phyloP scores from a whole-genome alignment of 1,140 invertebrate species.

The Tribolium madens region DNA sequence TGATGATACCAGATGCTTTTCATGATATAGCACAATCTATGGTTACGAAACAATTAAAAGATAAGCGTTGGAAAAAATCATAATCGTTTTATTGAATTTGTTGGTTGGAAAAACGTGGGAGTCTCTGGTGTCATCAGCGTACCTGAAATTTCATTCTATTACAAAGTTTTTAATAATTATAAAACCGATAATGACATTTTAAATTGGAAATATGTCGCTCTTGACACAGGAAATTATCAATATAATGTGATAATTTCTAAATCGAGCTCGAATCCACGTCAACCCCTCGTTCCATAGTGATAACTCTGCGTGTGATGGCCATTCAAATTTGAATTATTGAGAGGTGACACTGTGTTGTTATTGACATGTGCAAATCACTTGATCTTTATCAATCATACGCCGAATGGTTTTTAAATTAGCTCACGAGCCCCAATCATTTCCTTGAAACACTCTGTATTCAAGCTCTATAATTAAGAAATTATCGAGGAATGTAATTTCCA shows the following conservation, averaged over 20 bases:
- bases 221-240: constrained; percentile 49
- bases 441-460: too few relatives aligned
- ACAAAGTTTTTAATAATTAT: constrained; percentile 26
- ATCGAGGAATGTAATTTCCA: too few relatives aligned
- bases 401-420: constrained; percentile 6
- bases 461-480: too few relatives aligned
- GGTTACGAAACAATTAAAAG: not conserved
- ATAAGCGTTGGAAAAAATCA: constrained; percentile 1
- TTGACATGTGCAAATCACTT: constrained; percentile 36
- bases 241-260: constrained; percentile 49
- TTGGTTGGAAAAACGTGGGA: not conserved
- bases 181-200: constrained; percentile 40
- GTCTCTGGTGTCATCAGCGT: constrained; percentile 10
- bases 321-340: constrained; percentile 44
- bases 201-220: constrained; percentile 40
- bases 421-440: not conserved
- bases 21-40: not conserved
- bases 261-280: constrained; percentile 10
- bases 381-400: constrained; percentile 28
- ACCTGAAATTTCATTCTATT: constrained; percentile 20
- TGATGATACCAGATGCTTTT: constrained; percentile 28
- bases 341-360: constrained; percentile 39
- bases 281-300: constrained; percentile 9
- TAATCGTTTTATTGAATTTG: constrained; percentile 13
- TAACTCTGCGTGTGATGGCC: constrained; percentile 39